These are phyloP conservation scores for Cottoperca gobio DNA, from an alignment of 2,797 vertebrate genomes.

Conservation along the genomic window DNA sequence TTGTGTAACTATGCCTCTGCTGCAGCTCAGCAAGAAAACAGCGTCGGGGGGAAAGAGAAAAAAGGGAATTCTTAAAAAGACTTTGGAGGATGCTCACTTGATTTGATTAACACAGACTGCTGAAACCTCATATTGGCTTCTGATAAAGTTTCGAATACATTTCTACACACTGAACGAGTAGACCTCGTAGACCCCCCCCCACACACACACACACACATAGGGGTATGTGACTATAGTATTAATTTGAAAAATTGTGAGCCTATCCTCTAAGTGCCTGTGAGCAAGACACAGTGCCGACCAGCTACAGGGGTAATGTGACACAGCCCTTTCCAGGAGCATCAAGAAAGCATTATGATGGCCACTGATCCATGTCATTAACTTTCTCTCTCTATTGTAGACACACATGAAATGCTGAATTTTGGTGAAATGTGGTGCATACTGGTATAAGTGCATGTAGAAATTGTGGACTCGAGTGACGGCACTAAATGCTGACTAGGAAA, in stretches of 20 bases:
- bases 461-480: conserved; percentile 31
- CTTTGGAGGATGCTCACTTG: background rate
- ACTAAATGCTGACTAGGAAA: conserved; percentile 36
- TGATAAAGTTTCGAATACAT: background rate
- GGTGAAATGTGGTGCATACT: background rate
- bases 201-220: too few relatives aligned
- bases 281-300: conserved; percentile 1
- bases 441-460: conserved; percentile 1
- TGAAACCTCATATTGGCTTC: conserved; percentile 8
- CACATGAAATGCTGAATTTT: conserved; percentile 4
- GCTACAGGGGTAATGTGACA: background rate
- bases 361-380: conserved; percentile 24
- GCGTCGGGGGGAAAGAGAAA: background rate
- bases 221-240: background rate
- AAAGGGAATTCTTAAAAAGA: background rate
- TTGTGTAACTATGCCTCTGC: background rate
- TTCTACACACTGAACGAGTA: background rate
- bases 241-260: background rate
- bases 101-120: conserved; percentile 10
- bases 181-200: too few relatives aligned
- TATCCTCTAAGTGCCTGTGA: background rate
- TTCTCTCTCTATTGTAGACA: background rate
- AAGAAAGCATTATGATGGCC: conserved; percentile 12
- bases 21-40: conserved; percentile 2
- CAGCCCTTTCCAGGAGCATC: background rate